phyloP scores from a whole-genome alignment of 1,140 invertebrate genomes.

The Brachionus sp. region DNA sequence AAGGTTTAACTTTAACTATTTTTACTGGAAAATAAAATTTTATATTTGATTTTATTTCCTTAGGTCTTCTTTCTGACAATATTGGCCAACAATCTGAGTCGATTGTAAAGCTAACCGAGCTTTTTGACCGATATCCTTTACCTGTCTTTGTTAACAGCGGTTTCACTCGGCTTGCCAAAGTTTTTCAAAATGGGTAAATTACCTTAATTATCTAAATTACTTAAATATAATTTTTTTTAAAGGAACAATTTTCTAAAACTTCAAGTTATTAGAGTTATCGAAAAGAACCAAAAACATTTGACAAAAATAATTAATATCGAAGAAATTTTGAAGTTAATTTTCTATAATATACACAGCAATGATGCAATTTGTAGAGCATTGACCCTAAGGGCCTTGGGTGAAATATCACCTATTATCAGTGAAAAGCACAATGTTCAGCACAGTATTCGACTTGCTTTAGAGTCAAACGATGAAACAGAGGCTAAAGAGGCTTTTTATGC shows the following conservation, averaged over 20 bases:
- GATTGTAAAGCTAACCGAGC: constrained; percentile 33
- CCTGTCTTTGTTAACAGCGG: constrained; percentile 44
- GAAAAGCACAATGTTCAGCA: constrained; percentile 45
- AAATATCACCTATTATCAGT: constrained; percentile 35
- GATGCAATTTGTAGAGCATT: constrained; percentile 23
- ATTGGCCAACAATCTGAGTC: constrained; percentile 43
- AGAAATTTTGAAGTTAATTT: constrained; percentile 35
- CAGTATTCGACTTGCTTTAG: constrained; percentile 18
- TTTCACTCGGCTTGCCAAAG: constrained; percentile 11
- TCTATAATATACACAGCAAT: constrained; percentile 44
- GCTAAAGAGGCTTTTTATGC: constrained; percentile 44
- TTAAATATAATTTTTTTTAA: neutral
- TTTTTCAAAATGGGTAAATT: constrained; percentile 38
- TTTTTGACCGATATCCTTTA: constrained; percentile 33
- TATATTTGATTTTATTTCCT: neutral
- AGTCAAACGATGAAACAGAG: constrained; percentile 29
- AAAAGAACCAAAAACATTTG: constrained; percentile 43
- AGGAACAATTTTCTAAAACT: constrained; percentile 44
- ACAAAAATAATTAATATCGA: constrained; percentile 15
- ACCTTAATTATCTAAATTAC: neutral
- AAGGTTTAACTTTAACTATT: neutral
- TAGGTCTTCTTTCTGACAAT: constrained; percentile 42
- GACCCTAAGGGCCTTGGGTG: constrained; percentile 19
- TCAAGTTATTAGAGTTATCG: constrained; percentile 40
- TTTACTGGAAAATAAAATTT: neutral